Evolutionary conservation across 92 coral and sea anemone species (phyloP), one percentile per base, ranked within the genome.

Genomic region (Bergia puertoricense): DNA sequence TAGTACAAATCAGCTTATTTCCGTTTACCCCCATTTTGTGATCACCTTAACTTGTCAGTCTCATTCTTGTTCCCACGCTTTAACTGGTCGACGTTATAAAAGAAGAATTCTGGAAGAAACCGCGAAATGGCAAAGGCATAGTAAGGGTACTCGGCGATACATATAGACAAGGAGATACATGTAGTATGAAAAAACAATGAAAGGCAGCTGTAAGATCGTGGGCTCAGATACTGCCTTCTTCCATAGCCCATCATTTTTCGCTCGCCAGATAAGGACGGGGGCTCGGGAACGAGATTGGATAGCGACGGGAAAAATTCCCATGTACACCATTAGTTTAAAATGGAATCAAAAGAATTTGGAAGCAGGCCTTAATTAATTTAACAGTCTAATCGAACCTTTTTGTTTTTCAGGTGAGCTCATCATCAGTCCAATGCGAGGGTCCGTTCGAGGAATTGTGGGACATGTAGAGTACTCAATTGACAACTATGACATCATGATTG

Each of bases 361-460:
- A 74, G 1, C 8, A 4, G 78, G 48, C 2, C 4, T 3, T 18
- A 4, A 7, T 11, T 74, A 38, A 15, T 1, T 8, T 13, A 38
- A 74, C n/a, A 38, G 4, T 39, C 50, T 68, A 65, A n/a, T 40
- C 56, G 22, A 37, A 38, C 8, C 66, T 36, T 2, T 89, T 73
- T n/a, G 37, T 67, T 69, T 90, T 86, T n/a, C 89, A 97, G 99
- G 99, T 71, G 90, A 87, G 41, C 90, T 94, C 37, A 97, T 97
- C 54, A 91, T 97, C 38, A 92, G 95, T n/a, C 96, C 99, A n/a
- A 76, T 85, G 68, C 90, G 97, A 45, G 98, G 99, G 65, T 95
- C 98, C 16, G 92, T 97, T 36, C 93, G 98, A 89, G 99, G 99
- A 68, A 94, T 97, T 85, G 95, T 94, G 69, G 98, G 99, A 74